Base-by-base conservation (phyloP, 2,113 vertebrate species). In the Eidolon helvum region DNA sequence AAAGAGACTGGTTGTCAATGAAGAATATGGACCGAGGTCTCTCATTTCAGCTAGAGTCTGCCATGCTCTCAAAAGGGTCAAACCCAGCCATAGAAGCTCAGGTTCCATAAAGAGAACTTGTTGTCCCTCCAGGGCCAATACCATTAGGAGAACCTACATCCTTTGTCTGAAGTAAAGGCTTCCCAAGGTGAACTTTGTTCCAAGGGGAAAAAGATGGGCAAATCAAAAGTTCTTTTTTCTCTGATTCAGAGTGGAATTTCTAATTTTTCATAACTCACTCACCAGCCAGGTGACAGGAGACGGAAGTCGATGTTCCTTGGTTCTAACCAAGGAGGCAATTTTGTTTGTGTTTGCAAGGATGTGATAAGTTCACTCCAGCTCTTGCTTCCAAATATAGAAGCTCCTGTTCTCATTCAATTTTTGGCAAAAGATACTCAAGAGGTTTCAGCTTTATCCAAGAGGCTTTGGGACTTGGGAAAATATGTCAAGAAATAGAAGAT, bases 401-500 rank as follows among this genome's bases (percentile, higher is more conserved):
- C 53, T 45, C 72, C 45, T 59, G 35, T 71, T 95, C 72, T 78
- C 40, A 78, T 66, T n/a, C 61, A 53, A 0, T 50, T 87, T 79
- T 90, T 97, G 72, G 93, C 95, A 95, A 95, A 90, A 59, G 48
- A 35, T 59, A 19, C 10, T 78, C 45, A 45, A 92, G 71, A 93
- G 16, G 12, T 55, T 72, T 97, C 30, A 82, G 55, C 45, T 95
- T 86, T 59, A 87, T 95, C 66, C 90, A 94, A 93, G 79, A 83
- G 48, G 22, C 48, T 92, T 26, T 87, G 66, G 55, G 68, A 87
- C 74, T 72, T 77, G 87, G n/a, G 66, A 45, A 83, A 97, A 38
- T 86, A 82, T 66, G 72, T 45, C 82, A 63, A 79, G 87, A 97
- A 96, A 91, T 40, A 95, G 66, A 95, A 61, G n/a, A 80, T 87